Base-by-base conservation (phyloP, 2,888 invertebrate genomes). In the Anarsia innoxiella region DNA sequence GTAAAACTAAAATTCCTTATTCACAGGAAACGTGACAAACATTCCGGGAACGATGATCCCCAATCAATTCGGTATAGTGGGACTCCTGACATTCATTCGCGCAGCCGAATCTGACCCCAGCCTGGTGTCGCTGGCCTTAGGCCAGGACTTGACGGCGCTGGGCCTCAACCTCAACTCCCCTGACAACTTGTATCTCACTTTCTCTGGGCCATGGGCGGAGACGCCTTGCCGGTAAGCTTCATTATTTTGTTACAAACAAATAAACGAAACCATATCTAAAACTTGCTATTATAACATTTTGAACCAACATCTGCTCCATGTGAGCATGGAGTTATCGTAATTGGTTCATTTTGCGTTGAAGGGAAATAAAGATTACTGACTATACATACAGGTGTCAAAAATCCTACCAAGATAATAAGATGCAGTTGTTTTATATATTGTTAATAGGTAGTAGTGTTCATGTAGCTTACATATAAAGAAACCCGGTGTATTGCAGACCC, bases 41-140 rank as follows among this genome's bases (percentile, higher is more conserved):
- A 99, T 99, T 87, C 99, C 99, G 46, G 91, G 92, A 53, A 95
- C 95, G 69, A 99, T 99, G 99, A 96, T 99, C 51, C 95, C 94
- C 59, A 99, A 99, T 86, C 99, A 99, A 87, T 99, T 97, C 79
- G 99, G 99, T 59, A 99, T 99, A 88, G 97, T 99, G 52, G 99
- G 99, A 31, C 89, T 99, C 57, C 87, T 99, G 77, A 97, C 99
- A 54, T 99, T 99, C 85, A 97, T 99, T 58, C 90, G 98, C 69
- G 97, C 97, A 48, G 97, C 98, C 45, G 99, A 99, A 85, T 94
- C 96, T 40, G 97, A 99, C 86, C 97, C 96, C 37, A 96, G 96
- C 80, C 88, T 99, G 65, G 97, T 98, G 52, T 95, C 97, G 42
- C 84, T 99, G 70, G 98, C 99, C 43, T 89, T 99, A 65, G 99